Base-by-base conservation (phyloP, 2,888 invertebrate species). In the Agrochola lota region DNA sequence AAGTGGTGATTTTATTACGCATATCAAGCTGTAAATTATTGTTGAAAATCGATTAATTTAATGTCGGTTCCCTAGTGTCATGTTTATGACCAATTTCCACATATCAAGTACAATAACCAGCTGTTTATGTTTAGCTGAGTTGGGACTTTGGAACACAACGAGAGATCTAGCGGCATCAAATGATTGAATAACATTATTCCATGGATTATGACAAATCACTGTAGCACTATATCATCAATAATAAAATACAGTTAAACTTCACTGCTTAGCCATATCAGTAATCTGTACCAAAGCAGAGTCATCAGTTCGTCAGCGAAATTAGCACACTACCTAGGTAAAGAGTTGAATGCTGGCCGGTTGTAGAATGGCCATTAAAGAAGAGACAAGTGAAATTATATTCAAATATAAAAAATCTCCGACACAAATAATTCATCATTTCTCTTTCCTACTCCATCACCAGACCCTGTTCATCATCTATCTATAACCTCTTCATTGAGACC, bases 1-100 rank as follows among this genome's bases (percentile, higher is more conserved):
- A 78, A 66, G 64, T 59, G 43, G 35, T 81, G 75, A 78, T 74
- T 81, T 81, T 78, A 78, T 74, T 66, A 74, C 52, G 43, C 40
- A 15, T 35, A 46, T 60, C 43, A 17, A 60, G 52, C 40, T 52
- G 59, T 78, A 74, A 81, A 70, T 69, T 77, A 69, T 69, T 49
- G 78, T 70, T 64, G 77, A 78, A 55, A 83, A 78, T 46, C 40
- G 40, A 66, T 77, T 70, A 77, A 68, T 55, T 66, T 81, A 68
- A 68, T 68, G 46, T 49, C 55, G 46, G 63, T 77, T 35, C 30
- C 40, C 72, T 77, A 74, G 55, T 12, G 43, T 74, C 35, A 66
- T 43, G 26, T 81, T 78, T 55, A 78, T 52, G 64, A 81, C 23
- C 59, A 43, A 74, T 81, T 81, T 46, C 78, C 59, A 81, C 49